Percentiles rank a stretch among this genome's conserved stretches.
Conservation (phyloP, 1,140 invertebrate genomes). For the Eumaeus atala region DNA sequence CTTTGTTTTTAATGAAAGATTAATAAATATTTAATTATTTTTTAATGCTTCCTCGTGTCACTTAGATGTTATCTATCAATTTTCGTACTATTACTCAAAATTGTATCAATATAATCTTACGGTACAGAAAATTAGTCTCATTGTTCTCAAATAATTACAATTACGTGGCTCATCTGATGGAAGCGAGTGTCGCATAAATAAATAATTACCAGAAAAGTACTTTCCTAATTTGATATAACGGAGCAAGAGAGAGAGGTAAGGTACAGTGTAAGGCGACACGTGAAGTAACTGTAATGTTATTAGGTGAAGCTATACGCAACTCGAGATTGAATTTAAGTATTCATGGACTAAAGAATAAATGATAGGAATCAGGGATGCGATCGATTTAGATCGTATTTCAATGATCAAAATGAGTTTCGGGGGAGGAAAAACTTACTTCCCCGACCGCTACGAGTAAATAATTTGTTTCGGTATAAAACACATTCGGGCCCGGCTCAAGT, state of each 20-base stretch:
- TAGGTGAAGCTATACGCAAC: constrained; percentile 44
- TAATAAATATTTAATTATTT: too few relatives aligned
- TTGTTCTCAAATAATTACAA: too few relatives aligned
- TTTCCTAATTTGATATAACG: constrained; percentile 28
- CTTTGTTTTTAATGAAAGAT: too few relatives aligned
- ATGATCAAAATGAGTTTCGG: constrained; percentile 47
- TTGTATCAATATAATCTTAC: too few relatives aligned
- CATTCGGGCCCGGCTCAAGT: constrained; percentile 17
- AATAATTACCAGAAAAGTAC: constrained; percentile 14
- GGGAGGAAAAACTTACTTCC: constrained; percentile 20
- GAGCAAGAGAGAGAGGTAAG: constrained; percentile 5
- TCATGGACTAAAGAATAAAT: constrained; percentile 63
- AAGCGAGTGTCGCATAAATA: constrained; percentile 1
- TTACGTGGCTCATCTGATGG: too few relatives aligned
- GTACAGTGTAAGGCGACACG: constrained; percentile 16
- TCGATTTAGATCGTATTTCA: constrained; percentile 52
- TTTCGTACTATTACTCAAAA: too few relatives aligned
- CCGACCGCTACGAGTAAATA: constrained; percentile 17
- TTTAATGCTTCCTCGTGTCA: too few relatives aligned
- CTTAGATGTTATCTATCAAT: too few relatives aligned
- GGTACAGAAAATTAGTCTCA: too few relatives aligned
- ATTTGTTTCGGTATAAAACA: constrained; percentile 17
- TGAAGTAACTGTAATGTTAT: constrained; percentile 52
- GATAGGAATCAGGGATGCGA: constrained; percentile 49
- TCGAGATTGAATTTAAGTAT: constrained; percentile 62